These are phyloP conservation scores for Meriones psammophilus DNA, from an alignment of 2,797 vertebrate species.

Conservation along the genomic window DNA sequence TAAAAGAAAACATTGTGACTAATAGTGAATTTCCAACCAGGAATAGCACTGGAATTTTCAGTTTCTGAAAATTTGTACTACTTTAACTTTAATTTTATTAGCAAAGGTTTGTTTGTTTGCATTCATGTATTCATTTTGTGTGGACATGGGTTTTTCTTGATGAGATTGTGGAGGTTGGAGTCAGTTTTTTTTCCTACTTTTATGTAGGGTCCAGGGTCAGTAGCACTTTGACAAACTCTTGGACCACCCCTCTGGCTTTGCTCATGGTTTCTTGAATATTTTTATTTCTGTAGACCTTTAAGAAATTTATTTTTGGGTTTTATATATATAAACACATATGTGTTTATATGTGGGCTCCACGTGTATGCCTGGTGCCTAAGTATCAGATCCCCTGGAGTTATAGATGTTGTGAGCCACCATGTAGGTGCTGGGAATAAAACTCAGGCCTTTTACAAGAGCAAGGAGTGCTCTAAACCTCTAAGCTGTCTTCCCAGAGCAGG, in stretches of 20 bases:
- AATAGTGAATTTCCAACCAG: slow-evolving; percentile 13
- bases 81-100: background rate
- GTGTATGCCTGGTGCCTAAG: background rate
- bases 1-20: background rate
- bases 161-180: background rate
- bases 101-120: background rate
- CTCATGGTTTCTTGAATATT: background rate
- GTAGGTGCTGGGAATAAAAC: background rate
- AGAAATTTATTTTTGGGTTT: background rate
- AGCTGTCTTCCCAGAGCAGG: background rate
- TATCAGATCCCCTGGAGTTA: background rate
- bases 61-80: background rate
- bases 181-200: background rate
- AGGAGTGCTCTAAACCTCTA: background rate
- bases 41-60: background rate
- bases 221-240: background rate
- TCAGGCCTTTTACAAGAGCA: background rate
- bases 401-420: background rate
- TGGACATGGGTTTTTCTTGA: background rate
- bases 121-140: background rate
- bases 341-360: background rate
- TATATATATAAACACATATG: background rate
- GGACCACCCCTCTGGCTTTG: background rate
- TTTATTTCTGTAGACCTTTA: background rate
- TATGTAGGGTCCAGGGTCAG: background rate